Conservation (phyloP, 2,888 invertebrate genomes). For the Thelaira solivaga region DNA sequence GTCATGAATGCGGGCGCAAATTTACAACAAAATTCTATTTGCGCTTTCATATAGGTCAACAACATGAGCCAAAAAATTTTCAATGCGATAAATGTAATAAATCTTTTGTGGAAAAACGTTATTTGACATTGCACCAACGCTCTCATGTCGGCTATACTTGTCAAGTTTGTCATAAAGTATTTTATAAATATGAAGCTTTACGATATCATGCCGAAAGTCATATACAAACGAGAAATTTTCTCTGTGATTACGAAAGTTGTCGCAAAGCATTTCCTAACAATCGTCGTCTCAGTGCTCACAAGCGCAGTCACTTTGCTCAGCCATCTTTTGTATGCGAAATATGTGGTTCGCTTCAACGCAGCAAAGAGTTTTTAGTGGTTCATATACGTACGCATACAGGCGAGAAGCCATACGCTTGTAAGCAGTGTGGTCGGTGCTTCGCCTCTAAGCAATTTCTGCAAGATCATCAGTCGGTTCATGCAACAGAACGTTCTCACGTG, state of each 20-base stretch:
- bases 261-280: slow-evolving; percentile 68
- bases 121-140: slow-evolving; percentile 49
- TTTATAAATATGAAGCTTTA: slow-evolving; percentile 68
- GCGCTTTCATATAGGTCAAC: slow-evolving; percentile 53
- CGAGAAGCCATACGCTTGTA: slow-evolving; percentile 71
- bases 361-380: slow-evolving; percentile 69
- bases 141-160: slow-evolving; percentile 68
- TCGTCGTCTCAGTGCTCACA: slow-evolving; percentile 68
- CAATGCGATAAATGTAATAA: slow-evolving; percentile 58
- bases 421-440: slow-evolving; percentile 69
- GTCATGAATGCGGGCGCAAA: slow-evolving; percentile 49
- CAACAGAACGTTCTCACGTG: slow-evolving; percentile 69
- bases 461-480: slow-evolving; percentile 72
- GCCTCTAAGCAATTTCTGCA: slow-evolving; percentile 69
- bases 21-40: slow-evolving; percentile 61
- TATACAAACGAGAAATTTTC: slow-evolving; percentile 66
- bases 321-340: slow-evolving; percentile 71
- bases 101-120: slow-evolving; percentile 58
- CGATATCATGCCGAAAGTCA: slow-evolving; percentile 68
- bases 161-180: slow-evolving; percentile 65
- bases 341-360: slow-evolving; percentile 71
- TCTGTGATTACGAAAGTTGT: slow-evolving; percentile 67
- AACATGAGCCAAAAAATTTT: slow-evolving; percentile 55
- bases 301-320: slow-evolving; percentile 68
- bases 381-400: slow-evolving; percentile 71